phyloP scores from a whole-genome alignment of 2,888 invertebrate species.

The Platycnemis pennipes region DNA sequence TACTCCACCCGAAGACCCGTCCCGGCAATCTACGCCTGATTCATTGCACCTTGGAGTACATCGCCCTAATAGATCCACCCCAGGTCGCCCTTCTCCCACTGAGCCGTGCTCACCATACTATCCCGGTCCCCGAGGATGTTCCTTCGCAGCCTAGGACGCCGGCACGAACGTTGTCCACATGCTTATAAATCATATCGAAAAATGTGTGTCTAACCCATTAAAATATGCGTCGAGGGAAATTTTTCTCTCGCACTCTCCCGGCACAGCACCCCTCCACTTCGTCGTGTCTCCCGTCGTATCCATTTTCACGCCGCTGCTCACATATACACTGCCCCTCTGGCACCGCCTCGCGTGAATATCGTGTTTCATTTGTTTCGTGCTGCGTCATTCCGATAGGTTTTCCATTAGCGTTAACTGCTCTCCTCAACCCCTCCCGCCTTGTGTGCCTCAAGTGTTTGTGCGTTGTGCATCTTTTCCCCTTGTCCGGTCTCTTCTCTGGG shows the following conservation, averaged over 20 bases:
- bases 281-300: background rate
- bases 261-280: background rate
- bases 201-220: constrained; percentile 48
- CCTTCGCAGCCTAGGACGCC: background rate
- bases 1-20: background rate
- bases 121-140: background rate
- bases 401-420: constrained; percentile 65
- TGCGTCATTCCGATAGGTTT: constrained; percentile 64
- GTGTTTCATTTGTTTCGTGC: constrained; percentile 65
- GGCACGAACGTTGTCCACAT: background rate
- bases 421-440: background rate
- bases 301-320: background rate
- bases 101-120: background rate
- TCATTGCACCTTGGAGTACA: constrained; percentile 62
- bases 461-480: background rate
- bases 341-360: constrained; percentile 36
- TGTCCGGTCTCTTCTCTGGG: background rate
- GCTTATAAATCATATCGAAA: constrained; percentile 45
- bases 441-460: background rate
- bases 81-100: background rate
- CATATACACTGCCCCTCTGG: background rate
- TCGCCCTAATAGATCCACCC: constrained; percentile 46
- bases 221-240: constrained; percentile 56
- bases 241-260: constrained; percentile 24
- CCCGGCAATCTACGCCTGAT: constrained; percentile 46